Evolutionary conservation across 64 coral and sea anemone species (phyloP).

Genomic region (Dendronephthya gigantea): DNA sequence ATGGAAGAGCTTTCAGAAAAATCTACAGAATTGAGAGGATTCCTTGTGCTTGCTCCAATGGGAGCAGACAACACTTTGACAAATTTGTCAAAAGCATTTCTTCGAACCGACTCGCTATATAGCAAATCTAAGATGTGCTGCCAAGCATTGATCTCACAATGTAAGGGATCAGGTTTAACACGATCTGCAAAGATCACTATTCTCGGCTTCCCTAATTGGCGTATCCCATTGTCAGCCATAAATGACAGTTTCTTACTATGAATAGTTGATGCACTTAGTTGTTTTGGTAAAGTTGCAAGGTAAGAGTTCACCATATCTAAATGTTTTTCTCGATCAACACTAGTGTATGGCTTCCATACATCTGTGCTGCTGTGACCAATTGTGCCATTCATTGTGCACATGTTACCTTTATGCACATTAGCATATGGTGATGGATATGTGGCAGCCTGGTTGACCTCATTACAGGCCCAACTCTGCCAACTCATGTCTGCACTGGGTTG

Average conservation of each 20-base stretch:
- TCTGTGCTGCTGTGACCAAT: background rate
- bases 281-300: background rate
- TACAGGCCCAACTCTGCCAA: no score
- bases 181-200: background rate
- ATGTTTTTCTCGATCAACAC: background rate
- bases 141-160: no score
- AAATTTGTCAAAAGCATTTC: no score
- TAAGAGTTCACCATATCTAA: background rate
- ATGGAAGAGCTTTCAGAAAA: no score
- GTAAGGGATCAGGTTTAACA: background rate
- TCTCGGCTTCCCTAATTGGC: background rate
- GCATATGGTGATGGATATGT: no score
- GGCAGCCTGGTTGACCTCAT: no score
- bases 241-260: background rate
- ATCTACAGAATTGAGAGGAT: no score
- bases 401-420: no score
- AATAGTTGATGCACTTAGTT: background rate
- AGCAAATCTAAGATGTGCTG: background rate
- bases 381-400: background rate
- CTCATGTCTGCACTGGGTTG: no score
- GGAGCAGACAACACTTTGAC: no score
- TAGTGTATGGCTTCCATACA: background rate
- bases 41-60: no score
- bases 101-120: no score
- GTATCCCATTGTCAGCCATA: background rate